Evolutionary conservation across 2,888 invertebrate species (phyloP).

Genomic region (Philaethria dido): DNA sequence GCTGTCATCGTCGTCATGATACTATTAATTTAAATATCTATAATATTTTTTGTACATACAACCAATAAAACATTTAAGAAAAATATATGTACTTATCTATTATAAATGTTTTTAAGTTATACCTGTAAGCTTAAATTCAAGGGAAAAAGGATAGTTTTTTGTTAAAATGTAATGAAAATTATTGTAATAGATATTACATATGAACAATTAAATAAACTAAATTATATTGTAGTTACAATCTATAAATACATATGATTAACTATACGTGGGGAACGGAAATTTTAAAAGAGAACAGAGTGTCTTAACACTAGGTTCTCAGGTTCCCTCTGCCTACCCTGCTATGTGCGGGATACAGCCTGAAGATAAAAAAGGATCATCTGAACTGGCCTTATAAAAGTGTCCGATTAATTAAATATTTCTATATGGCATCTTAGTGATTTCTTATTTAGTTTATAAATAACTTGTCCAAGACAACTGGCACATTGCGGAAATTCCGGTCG

Average conservation of each 20-base stretch:
- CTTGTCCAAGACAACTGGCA: slow-evolving; percentile 1
- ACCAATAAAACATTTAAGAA: background rate
- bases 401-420: background rate
- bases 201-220: no score
- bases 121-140: background rate
- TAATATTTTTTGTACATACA: background rate
- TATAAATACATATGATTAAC: no score
- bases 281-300: no score
- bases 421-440: background rate
- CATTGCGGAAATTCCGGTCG: slow-evolving; percentile 15
- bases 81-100: background rate
- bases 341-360: no score
- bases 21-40: slow-evolving; percentile 20
- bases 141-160: background rate
- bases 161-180: background rate
- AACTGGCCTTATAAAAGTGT: background rate
- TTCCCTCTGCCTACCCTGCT: no score
- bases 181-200: no score
- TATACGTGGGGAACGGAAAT: no score
- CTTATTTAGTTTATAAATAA: slow-evolving; percentile 18
- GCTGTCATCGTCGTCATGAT: slow-evolving; percentile 25
- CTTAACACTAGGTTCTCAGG: no score
- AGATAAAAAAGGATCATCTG: no score
- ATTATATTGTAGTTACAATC: no score
- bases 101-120: background rate